Conservation (phyloP, 2,113 vertebrate genomes). For the Archocentrus centrarchus region DNA sequence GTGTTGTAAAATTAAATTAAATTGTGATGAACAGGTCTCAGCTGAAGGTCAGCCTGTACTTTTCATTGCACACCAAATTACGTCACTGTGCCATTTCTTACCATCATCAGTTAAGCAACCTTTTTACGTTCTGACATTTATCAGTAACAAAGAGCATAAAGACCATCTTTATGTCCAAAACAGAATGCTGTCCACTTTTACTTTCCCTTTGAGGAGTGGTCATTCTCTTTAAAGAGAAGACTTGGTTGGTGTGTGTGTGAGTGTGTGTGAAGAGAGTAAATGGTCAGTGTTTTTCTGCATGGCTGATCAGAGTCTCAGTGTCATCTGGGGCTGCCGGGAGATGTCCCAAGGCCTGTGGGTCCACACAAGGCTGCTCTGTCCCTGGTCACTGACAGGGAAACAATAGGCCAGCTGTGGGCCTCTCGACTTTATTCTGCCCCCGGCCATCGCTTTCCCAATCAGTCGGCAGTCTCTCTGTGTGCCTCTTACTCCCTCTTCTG, state of each 20-base stretch:
- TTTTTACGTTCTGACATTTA: constrained; percentile 27
- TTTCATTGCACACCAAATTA: constrained; percentile 7
- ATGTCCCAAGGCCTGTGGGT: constrained; percentile 73
- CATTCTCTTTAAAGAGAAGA: constrained; percentile 12
- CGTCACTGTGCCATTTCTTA: not conserved
- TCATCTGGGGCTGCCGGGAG: constrained; percentile 78
- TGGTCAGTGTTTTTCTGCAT: constrained; percentile 55
- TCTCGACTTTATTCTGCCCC: constrained; percentile 28
- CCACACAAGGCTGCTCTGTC: constrained; percentile 81
- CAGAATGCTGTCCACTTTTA: not conserved
- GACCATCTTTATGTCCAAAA: constrained; percentile 4
- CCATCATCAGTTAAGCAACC: not conserved
- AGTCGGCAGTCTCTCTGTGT: constrained; percentile 1
- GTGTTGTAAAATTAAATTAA: not conserved
- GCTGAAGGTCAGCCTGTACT: constrained; percentile 1
- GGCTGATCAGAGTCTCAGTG: constrained; percentile 54
- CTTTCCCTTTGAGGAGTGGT: constrained; percentile 6
- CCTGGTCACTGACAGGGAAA: constrained; percentile 66
- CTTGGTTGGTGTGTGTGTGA: not conserved
- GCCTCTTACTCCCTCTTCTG: constrained; percentile 76
- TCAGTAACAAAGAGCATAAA: constrained; percentile 20
- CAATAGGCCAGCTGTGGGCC: constrained; percentile 75
- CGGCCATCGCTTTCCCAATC: constrained; percentile 21
- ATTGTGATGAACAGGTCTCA: not conserved
- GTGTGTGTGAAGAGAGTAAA: constrained; percentile 20